Conservation (phyloP, 2,113 vertebrate genomes). For the Myocastor coypus region DNA sequence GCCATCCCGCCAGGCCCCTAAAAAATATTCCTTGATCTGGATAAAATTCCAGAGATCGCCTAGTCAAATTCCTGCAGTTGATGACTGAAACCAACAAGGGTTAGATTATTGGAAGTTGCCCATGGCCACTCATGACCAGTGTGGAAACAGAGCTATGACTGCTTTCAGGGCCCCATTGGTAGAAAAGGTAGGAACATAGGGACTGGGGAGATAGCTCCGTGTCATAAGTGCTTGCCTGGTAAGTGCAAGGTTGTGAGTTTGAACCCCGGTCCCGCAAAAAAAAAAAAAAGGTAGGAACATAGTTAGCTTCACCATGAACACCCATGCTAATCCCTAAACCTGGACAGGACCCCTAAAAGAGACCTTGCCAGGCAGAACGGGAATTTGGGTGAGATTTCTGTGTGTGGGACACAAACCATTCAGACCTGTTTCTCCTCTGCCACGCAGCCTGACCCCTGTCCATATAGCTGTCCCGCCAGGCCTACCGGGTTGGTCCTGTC, state of each 20-base stretch:
- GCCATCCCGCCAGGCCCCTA: too few relatives aligned
- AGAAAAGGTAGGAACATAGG: neutral
- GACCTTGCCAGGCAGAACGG: neutral
- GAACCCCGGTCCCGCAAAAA: too few relatives aligned
- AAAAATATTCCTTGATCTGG: conserved; percentile 14
- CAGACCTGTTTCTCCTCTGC: neutral
- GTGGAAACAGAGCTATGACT: neutral
- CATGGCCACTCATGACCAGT: neutral
- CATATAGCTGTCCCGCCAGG: neutral
- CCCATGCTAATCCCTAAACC: neutral
- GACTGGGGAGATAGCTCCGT: too few relatives aligned
- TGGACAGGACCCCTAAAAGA: neutral
- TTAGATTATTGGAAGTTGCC: neutral
- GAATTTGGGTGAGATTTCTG: neutral
- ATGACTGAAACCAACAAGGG: neutral
- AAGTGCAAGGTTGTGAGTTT: too few relatives aligned
- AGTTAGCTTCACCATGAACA: neutral
- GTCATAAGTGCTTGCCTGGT: too few relatives aligned
- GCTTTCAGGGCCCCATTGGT: neutral
- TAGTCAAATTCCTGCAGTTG: neutral
- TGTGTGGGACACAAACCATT: neutral
- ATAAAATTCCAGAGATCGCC: conserved; percentile 28
- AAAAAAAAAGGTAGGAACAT: neutral
- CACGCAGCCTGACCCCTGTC: neutral
- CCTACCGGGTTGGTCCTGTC: neutral